Conservation (phyloP, 2,888 invertebrate species). For the Eupithecia inturbata region DNA sequence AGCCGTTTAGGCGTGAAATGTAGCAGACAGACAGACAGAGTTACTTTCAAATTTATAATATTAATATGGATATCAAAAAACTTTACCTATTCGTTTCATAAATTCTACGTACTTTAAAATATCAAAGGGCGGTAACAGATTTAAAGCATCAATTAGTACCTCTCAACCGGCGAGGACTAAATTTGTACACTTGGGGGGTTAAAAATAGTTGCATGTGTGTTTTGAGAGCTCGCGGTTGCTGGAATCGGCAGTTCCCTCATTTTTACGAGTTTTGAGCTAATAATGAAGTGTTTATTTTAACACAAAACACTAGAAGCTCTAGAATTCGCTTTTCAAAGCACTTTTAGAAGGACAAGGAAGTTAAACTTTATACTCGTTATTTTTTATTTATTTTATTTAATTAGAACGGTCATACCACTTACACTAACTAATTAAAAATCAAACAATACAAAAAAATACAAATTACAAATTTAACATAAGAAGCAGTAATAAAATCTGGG, state of each 20-base stretch:
- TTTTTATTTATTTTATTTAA: too few species aligned
- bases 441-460: too few species aligned
- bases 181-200: slow-evolving; percentile 64
- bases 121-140: slow-evolving; percentile 70
- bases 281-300: slow-evolving; percentile 1
- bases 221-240: slow-evolving; percentile 46
- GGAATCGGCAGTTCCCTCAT: slow-evolving; percentile 44
- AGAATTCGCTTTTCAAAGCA: neutral
- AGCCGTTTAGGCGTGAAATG: too few species aligned
- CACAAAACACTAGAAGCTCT: neutral
- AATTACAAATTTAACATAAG: too few species aligned
- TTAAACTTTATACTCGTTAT: neutral
- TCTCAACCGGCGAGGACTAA: slow-evolving; percentile 62
- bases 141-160: slow-evolving; percentile 79
- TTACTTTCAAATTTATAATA: too few species aligned
- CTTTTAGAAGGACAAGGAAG: neutral
- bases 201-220: slow-evolving; percentile 69
- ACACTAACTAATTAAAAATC: too few species aligned
- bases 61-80: too few species aligned
- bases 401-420: too few species aligned
- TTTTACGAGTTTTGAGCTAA: neutral
- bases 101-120: slow-evolving; percentile 41
- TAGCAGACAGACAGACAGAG: too few species aligned
- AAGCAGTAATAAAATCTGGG: too few species aligned
- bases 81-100: slow-evolving; percentile 41